Evolutionary conservation across 2,797 vertebrate genomes (phyloP).

Genomic region (Phylloscopus collybita): DNA sequence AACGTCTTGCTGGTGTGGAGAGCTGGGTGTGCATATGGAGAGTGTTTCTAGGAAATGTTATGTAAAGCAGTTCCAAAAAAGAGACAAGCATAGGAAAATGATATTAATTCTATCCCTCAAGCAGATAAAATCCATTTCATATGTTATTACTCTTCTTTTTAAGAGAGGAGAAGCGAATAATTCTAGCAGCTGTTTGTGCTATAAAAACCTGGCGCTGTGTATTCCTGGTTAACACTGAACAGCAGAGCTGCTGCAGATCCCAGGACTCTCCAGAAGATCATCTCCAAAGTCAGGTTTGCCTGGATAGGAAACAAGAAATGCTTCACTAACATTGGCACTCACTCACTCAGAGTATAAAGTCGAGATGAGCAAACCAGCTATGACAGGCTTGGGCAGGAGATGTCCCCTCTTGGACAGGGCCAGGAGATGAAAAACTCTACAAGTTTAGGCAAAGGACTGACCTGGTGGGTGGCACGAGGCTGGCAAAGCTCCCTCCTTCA

Average conservation of each 20-base stretch:
- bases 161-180: conserved; percentile 34
- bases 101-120: conserved; percentile 73
- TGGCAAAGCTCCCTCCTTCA: neutral
- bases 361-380: neutral
- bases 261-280: conserved; percentile 2
- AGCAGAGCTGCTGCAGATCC: conserved; percentile 49
- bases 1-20: neutral
- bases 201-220: conserved; percentile 54
- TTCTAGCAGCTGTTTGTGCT: conserved; percentile 69
- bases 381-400: neutral
- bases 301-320: neutral
- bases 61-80: conserved; percentile 66
- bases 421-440: neutral
- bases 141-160: conserved; percentile 60
- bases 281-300: neutral
- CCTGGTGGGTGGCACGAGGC: neutral
- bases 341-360: fast-evolving
- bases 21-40: conserved; percentile 56
- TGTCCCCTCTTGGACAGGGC: neutral
- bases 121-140: conserved; percentile 71
- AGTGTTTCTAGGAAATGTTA: conserved; percentile 74
- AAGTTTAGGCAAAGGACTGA: neutral
- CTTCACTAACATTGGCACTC: neutral
- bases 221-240: conserved; percentile 27
- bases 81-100: conserved; percentile 69